phyloP scores from a whole-genome alignment of 1,140 invertebrate genomes.

The Zaprionus gabonicus region DNA sequence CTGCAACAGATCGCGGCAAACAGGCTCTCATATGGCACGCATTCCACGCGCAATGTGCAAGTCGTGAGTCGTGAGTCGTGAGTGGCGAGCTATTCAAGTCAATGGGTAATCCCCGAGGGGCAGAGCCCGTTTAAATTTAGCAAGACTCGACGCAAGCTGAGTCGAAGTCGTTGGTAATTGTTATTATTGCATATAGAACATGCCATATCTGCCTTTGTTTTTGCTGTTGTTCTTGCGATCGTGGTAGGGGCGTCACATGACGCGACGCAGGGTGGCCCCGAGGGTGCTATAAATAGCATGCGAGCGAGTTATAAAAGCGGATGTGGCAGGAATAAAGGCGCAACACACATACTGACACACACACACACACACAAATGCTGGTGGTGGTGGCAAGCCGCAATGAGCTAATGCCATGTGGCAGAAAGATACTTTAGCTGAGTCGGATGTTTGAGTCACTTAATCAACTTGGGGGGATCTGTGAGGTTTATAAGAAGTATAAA shows the following conservation, averaged over 20 bases:
- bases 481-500: no score
- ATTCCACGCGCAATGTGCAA: constrained; percentile 40
- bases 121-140: constrained; percentile 54
- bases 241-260: constrained; percentile 10
- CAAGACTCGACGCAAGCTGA: constrained; percentile 1
- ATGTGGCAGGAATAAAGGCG: constrained; percentile 39
- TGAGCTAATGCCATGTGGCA: not conserved
- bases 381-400: constrained; percentile 6
- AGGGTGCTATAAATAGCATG: constrained; percentile 61
- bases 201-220: not conserved
- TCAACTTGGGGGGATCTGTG: not conserved
- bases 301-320: constrained; percentile 55
- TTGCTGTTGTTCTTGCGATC: constrained; percentile 22
- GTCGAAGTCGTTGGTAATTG: constrained; percentile 12
- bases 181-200: constrained; percentile 13
- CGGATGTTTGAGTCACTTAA: not conserved
- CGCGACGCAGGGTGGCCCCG: constrained; percentile 36
- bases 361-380: constrained; percentile 13
- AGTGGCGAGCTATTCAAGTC: not conserved
- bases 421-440: constrained; percentile 10
- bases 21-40: constrained; percentile 22
- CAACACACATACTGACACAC: constrained; percentile 23
- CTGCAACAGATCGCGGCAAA: not conserved
- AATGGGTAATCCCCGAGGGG: constrained; percentile 12
- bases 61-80: not conserved